Base-by-base conservation (phyloP, 2,888 invertebrate species). In the Caenorhabditis wallacei region DNA sequence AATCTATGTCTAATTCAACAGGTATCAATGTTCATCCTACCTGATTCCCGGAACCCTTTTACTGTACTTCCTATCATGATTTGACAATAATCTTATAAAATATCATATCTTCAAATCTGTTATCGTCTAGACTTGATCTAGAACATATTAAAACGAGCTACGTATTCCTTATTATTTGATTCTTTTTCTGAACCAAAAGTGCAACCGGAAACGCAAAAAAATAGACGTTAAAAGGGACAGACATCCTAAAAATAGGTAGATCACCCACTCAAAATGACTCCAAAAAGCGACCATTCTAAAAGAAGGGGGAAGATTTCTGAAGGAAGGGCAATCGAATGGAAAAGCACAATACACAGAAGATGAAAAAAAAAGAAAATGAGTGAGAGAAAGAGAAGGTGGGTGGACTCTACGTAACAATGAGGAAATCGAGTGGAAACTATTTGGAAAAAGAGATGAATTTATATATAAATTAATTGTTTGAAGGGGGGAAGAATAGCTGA, bases 211-310 rank as follows among this genome's bases (percentile, higher is more conserved):
- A 16, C 16, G 30, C 35, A 20, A 37, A 37, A 37, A 57, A 37
- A 20, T 10, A 40, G 22, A 22, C 40, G 26, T 26, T 54, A 26
- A 26, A 16, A n/a, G 57, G 26, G n/a, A 8, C 18, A 57, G 16
- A 57, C n/a, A 26, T 2, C 2, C 51, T 64, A 63, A 18, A 63
- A 63, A 63, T 64, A 63, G 63, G 63, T 61, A 30, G 30, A 48
- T 64, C 51, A 64, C 64, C 64, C 64, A 64, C 64, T 64, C 64
- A 63, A 63, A 63, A 43, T n/a, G 46, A n/a, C 63, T 63, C 46
- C 63, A 63, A 8, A 63, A 63, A 63, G 30, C 63, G 40, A 59
- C 40, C 59, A 59, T 63, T 26, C 43, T 51, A 5, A 16, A 35
- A 35, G 24, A 26, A 26, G 18, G 2, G 22, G 16, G 18, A 30